These are phyloP conservation scores for Platerodrilus igneus DNA, from an alignment of 2,888 invertebrate species.

Conservation along the genomic window DNA sequence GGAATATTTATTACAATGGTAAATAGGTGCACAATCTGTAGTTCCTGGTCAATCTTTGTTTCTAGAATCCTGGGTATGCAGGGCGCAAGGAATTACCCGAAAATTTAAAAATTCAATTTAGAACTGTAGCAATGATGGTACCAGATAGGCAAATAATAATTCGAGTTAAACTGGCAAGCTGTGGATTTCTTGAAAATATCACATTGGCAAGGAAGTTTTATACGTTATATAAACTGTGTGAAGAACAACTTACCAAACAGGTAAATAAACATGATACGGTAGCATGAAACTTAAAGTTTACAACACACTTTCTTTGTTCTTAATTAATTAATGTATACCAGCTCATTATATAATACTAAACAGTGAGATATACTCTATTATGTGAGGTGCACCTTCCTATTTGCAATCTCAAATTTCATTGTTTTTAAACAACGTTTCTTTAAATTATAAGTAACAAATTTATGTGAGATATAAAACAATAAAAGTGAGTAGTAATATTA, in stretches of 20 bases:
- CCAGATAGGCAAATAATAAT: slow-evolving; percentile 97
- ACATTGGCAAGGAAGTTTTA: slow-evolving; percentile 93
- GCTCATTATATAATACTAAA: too few relatives aligned
- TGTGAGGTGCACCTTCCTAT: too few relatives aligned
- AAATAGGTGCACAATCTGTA: slow-evolving; percentile 2
- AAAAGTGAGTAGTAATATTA: too few relatives aligned
- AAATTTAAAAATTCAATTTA: slow-evolving; percentile 95
- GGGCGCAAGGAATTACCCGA: slow-evolving; percentile 95
- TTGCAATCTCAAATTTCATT: too few relatives aligned
- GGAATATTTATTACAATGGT: slow-evolving; percentile 98
- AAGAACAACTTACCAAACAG: slow-evolving; percentile 96
- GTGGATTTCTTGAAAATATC: slow-evolving; percentile 94
- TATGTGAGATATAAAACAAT: too few relatives aligned
- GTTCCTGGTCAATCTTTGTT: slow-evolving; percentile 12
- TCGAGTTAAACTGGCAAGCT: slow-evolving; percentile 90
- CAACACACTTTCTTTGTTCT: background rate
- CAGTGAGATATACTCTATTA: too few relatives aligned
- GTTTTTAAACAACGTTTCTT: too few relatives aligned
- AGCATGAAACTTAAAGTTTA: too few relatives aligned
- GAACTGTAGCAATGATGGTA: slow-evolving; percentile 99
- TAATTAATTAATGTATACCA: too few relatives aligned
- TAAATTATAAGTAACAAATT: too few relatives aligned
- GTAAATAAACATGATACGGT: too few relatives aligned
- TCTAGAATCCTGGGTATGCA: slow-evolving; percentile 93
- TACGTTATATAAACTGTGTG: slow-evolving; percentile 93